Conservation (phyloP, 2,888 invertebrate genomes). For the Galerucella nymphaeae region DNA sequence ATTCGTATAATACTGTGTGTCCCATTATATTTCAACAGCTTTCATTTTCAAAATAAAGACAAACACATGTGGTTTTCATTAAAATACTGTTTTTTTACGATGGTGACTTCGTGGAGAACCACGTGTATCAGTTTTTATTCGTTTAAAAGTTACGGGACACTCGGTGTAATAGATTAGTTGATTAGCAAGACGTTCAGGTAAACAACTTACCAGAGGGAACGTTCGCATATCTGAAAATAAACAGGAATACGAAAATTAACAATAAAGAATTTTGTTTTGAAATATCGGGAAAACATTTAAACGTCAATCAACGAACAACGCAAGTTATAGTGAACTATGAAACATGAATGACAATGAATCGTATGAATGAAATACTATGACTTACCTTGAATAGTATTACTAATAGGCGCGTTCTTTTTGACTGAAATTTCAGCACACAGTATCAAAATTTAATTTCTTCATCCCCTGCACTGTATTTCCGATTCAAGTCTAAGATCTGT, state of each 20-base stretch:
- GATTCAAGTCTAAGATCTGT: no score
- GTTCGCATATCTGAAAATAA: conserved; percentile 13
- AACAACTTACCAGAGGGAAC: conserved; percentile 11
- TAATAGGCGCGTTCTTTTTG: no score
- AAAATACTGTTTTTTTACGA: no score
- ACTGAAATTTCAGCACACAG: no score
- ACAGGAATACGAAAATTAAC: conserved; percentile 12
- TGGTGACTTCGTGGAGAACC: no score
- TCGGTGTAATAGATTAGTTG: neutral
- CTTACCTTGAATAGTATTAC: neutral
- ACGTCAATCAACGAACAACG: neutral
- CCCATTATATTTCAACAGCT: no score
- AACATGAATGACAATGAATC: conserved; percentile 7
- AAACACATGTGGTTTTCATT: neutral
- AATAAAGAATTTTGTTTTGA: neutral
- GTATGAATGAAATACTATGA: neutral
- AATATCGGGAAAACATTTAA: neutral
- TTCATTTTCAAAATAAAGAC: no score
- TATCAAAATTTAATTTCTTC: no score
- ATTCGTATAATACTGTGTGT: no score
- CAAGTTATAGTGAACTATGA: neutral
- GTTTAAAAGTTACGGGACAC: no score
- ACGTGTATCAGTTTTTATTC: neutral
- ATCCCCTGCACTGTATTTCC: no score
- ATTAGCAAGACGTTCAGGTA: neutral